Conservation (phyloP, 2,797 vertebrate species). For the Esox lucius region DNA sequence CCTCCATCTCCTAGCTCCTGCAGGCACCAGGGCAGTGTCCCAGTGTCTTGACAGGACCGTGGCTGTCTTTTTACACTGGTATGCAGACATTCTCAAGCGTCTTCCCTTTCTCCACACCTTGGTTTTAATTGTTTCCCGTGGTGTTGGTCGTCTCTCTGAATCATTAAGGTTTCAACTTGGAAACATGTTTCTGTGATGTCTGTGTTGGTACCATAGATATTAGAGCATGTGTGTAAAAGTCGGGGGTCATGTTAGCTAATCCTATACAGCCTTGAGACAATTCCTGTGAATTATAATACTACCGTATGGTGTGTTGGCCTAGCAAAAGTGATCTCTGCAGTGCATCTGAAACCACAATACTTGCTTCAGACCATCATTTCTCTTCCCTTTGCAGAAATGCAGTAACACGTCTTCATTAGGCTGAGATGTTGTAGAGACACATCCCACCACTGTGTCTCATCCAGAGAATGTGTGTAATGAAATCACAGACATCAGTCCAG, state of each 20-base stretch:
- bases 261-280: background rate
- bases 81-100: constrained; percentile 62
- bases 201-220: constrained; percentile 33
- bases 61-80: background rate
- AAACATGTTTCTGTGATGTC: constrained; percentile 40
- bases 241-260: background rate
- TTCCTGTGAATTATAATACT: background rate
- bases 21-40: constrained; percentile 47
- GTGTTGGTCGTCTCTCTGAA: constrained; percentile 59
- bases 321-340: background rate
- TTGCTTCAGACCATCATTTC: background rate
- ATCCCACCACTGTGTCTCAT: constrained; percentile 52
- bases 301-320: background rate
- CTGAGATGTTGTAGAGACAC: background rate
- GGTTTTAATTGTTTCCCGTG: constrained; percentile 50
- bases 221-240: constrained; percentile 10
- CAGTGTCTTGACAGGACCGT: background rate
- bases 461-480: constrained; percentile 77
- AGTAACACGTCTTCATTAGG: constrained; percentile 1
- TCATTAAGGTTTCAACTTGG: constrained; percentile 46
- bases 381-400: background rate
- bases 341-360: background rate
- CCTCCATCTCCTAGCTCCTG: constrained; percentile 39
- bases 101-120: constrained; percentile 57
- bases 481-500: constrained; percentile 76